Percentiles rank a stretch among this genome's conserved stretches.
phyloP scores from a whole-genome alignment of 2,888 invertebrate genomes.

The Aporophyla lueneburgensis region DNA sequence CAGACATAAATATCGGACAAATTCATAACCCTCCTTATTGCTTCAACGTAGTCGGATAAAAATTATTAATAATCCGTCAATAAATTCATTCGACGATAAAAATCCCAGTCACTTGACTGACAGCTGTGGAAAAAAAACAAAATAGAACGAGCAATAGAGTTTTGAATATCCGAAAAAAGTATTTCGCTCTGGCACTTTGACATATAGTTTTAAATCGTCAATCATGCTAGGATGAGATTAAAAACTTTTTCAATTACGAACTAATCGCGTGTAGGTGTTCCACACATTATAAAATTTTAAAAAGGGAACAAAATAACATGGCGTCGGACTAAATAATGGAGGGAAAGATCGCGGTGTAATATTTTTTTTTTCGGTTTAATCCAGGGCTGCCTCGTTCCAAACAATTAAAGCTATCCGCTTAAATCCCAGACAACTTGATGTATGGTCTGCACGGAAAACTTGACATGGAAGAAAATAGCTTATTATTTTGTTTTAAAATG shows the following conservation, averaged over 20 bases:
- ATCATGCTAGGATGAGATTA: constrained; percentile 56
- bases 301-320: constrained; percentile 49
- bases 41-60: too few species aligned
- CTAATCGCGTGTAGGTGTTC: constrained; percentile 63
- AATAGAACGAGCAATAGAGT: constrained; percentile 26
- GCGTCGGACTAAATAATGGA: constrained; percentile 62
- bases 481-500: constrained; percentile 51
- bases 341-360: constrained; percentile 66
- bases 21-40: too few species aligned
- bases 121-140: constrained; percentile 25
- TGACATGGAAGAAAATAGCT: constrained; percentile 61
- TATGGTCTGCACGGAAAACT: constrained; percentile 73
- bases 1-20: too few species aligned
- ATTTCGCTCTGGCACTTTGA: constrained; percentile 52
- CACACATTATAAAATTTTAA: constrained; percentile 45
- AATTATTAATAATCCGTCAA: background rate
- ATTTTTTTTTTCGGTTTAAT: constrained; percentile 73
- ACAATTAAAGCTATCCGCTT: constrained; percentile 87
- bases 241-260: constrained; percentile 59
- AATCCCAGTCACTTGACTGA: background rate
- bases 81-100: background rate
- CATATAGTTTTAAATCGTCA: constrained; percentile 60
- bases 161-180: constrained; percentile 38
- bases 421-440: constrained; percentile 76
- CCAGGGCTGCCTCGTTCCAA: constrained; percentile 79